Base-by-base conservation (phyloP, 2,797 vertebrate genomes). In the Pelochelys cantorii region DNA sequence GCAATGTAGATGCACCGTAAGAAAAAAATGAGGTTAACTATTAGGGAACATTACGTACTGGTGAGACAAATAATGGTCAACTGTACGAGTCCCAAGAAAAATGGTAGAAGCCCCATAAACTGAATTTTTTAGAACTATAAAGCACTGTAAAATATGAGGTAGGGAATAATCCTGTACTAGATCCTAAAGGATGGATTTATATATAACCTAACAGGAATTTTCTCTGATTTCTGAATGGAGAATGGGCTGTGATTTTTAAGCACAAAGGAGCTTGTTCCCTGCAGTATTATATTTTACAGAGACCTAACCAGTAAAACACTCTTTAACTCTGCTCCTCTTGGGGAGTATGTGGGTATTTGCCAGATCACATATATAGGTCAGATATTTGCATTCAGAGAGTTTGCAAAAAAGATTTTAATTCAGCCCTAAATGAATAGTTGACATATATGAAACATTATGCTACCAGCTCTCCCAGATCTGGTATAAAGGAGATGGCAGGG, bases 121-220 rank as follows among this genome's bases (percentile, higher is more conserved):
- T 81, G n/a, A 11, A 5, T 11, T 56, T 13, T 62, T 85, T 74
- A 81, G 14, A 92, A 84, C 1, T 53, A 37, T 77, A 86, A 91
- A 92, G 1, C 0, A 29, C 79, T 29, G 57, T 60, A 25, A 2
- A 84, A 29, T 88, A 27, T 1, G 12, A 23, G 29, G 5, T 81
- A 15, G 5, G 48, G 68, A 91, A 86, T 6, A 34, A 55, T 75
- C 86, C 12, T 55, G 2, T 53, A 57, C 4, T 60, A 88, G 75
- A 83, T 71, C 11, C 48, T 52, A 13, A 81, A 5, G 90, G 27
- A n/a, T 3, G 65, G 37, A 48, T 2, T 0, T 85, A 6, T 83
- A 1, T 37, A 56, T 42, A 86, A 81, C 0, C 0, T 5, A 68
- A 59, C 15, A 81, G 3, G 31, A 23, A 3, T 55, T 81, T 81